These are phyloP conservation scores for Autographa pulchrina DNA, from an alignment of 2,888 invertebrate genomes.

Conservation along the genomic window DNA sequence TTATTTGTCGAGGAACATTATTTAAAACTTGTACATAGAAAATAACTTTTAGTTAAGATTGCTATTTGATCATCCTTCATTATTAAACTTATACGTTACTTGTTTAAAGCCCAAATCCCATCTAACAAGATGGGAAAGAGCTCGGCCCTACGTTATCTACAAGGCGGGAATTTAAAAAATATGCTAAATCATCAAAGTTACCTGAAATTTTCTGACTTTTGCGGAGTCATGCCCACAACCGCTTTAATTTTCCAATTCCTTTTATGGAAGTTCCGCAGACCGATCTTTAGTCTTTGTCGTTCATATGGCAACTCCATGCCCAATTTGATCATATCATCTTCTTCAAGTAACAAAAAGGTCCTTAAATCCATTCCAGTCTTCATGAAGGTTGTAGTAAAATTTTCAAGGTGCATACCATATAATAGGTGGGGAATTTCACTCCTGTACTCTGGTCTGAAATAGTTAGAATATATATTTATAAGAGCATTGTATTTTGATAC, in stretches of 20 bases:
- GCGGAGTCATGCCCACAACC: slow-evolving; percentile 81
- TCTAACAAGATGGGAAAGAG: no score
- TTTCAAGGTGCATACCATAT: slow-evolving; percentile 90
- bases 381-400: slow-evolving; percentile 81
- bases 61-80: no score
- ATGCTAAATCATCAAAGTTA: slow-evolving; percentile 40
- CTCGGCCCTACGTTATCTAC: no score
- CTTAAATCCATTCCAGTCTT: slow-evolving; percentile 86
- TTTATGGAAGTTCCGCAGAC: slow-evolving; percentile 89
- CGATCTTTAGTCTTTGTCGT: slow-evolving; percentile 87
- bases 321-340: slow-evolving; percentile 87
- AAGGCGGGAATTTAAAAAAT: no score
- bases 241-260: slow-evolving; percentile 87
- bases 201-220: slow-evolving; percentile 81
- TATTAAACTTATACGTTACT: no score
- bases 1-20: no score
- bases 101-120: no score
- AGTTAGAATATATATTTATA: background rate
- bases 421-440: slow-evolving; percentile 89
- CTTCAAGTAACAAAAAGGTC: slow-evolving; percentile 89
- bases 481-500: no score
- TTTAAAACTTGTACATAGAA: no score
- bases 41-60: no score
- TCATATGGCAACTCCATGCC: slow-evolving; percentile 90
- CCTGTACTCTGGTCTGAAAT: slow-evolving; percentile 82